A percentile compares a stretch with the other conserved stretches of the same genome.
phyloP scores from a whole-genome alignment of 2,113 vertebrate genomes.

The Cryptoleucopteryx plumbea region DNA sequence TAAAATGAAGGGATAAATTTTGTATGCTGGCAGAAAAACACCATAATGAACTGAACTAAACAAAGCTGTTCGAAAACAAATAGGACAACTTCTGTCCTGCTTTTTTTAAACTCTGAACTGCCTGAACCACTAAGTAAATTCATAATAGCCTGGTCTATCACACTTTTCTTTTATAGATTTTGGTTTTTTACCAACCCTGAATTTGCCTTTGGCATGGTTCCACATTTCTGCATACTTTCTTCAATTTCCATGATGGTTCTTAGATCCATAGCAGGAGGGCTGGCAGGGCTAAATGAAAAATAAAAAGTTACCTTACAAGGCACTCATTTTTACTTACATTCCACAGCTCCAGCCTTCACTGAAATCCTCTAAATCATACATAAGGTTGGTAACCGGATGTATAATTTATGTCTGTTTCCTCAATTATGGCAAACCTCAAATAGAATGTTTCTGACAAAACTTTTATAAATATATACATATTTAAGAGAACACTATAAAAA shows the following conservation, averaged over 20 bases:
- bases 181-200: conserved; percentile 72
- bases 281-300: conserved; percentile 73
- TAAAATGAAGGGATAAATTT: background rate
- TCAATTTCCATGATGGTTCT: conserved; percentile 97
- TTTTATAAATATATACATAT: conserved; percentile 29
- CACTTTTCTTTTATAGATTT: conserved; percentile 23
- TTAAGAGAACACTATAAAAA: conserved; percentile 34
- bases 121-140: conserved; percentile 33
- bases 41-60: background rate
- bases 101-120: background rate
- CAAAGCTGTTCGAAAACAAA: background rate
- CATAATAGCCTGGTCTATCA: background rate
- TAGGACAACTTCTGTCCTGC: background rate
- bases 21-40: background rate
- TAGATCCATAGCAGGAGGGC: conserved; percentile 87
- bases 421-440: conserved; percentile 65
- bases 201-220: conserved; percentile 83
- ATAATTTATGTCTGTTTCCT: conserved; percentile 57
- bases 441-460: conserved; percentile 48
- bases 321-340: conserved; percentile 44
- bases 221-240: conserved; percentile 82
- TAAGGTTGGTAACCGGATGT: conserved; percentile 28
- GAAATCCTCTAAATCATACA: conserved; percentile 47
- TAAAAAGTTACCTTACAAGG: conserved; percentile 43
- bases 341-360: conserved; percentile 29